Conservation (phyloP, 2,113 vertebrate species). For the Hystrix brachyura region DNA sequence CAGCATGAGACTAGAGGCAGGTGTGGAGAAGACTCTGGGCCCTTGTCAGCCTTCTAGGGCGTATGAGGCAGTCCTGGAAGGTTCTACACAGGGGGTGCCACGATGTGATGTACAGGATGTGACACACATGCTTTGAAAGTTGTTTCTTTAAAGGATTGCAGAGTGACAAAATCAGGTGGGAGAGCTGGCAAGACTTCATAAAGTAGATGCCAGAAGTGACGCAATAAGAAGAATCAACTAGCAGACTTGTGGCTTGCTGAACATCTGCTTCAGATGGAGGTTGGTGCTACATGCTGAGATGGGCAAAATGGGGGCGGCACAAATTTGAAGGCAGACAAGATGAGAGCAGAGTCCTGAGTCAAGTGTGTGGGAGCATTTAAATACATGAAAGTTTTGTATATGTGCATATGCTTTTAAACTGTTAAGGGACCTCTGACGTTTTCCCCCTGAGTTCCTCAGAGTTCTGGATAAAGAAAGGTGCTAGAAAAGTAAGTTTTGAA, state of each 20-base stretch:
- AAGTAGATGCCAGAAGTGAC: background rate
- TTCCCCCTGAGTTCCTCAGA: background rate
- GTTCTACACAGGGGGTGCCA: background rate
- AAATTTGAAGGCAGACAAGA: background rate
- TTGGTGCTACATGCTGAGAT: background rate
- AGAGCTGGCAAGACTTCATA: background rate
- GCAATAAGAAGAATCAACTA: background rate
- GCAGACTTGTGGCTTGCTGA: background rate
- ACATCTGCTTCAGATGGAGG: background rate
- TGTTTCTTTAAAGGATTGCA: background rate
- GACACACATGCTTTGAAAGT: background rate
- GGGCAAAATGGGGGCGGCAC: background rate
- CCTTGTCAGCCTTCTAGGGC: background rate
- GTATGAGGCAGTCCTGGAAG: too few relatives aligned
- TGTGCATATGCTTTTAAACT: background rate
- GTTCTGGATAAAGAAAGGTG: background rate
- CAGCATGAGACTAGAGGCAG: background rate
- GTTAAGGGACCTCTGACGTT: background rate
- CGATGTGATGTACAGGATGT: accelerated
- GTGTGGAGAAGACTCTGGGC: background rate
- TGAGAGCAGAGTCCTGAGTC: background rate
- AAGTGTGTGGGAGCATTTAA: background rate
- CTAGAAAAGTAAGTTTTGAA: background rate
- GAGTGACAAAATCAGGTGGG: background rate
- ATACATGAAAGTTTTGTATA: background rate